Conservation (phyloP, 2,888 invertebrate genomes). For the Opisthograptis luteolata region DNA sequence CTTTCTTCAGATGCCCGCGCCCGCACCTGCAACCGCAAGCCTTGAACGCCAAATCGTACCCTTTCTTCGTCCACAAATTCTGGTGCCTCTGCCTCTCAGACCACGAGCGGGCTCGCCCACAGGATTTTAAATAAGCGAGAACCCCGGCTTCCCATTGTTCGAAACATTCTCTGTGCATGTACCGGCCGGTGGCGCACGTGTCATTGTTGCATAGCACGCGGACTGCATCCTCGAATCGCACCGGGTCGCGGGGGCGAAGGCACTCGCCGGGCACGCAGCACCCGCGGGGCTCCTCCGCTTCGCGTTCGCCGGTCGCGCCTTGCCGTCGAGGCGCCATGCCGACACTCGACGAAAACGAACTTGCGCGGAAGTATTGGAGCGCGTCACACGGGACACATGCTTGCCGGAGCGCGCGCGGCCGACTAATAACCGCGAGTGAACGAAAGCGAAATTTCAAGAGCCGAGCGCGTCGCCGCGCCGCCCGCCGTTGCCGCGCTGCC, state of each 20-base stretch:
- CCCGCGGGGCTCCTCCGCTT: slow-evolving; percentile 82
- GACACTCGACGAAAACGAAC: slow-evolving; percentile 74
- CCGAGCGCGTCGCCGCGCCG: slow-evolving; percentile 78
- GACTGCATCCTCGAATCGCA: slow-evolving; percentile 89
- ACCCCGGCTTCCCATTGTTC: slow-evolving; percentile 97
- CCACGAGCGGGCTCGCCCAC: slow-evolving; percentile 97
- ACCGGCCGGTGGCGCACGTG: slow-evolving; percentile 93
- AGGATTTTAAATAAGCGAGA: slow-evolving; percentile 94
- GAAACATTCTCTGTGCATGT: slow-evolving; percentile 98
- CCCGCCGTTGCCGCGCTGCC: slow-evolving; percentile 49
- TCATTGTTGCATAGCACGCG: slow-evolving; percentile 98
- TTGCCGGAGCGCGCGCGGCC: slow-evolving; percentile 84
- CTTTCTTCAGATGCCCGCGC: slow-evolving; percentile 96
- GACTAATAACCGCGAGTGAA: slow-evolving; percentile 85
- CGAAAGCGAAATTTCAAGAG: slow-evolving; percentile 90
- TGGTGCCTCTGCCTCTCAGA: slow-evolving; percentile 97
- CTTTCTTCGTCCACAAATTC: slow-evolving; percentile 99
- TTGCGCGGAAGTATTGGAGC: slow-evolving; percentile 65
- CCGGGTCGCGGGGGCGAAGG: slow-evolving; percentile 87
- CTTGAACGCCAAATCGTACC: slow-evolving; percentile 97
- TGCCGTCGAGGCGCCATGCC: slow-evolving; percentile 82
- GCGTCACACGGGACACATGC: slow-evolving; percentile 85
- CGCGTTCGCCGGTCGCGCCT: slow-evolving; percentile 78
- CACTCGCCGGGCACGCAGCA: slow-evolving; percentile 95
- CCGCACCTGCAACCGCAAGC: slow-evolving; percentile 97